Conservation (phyloP, 1,140 invertebrate genomes). For the Drosophila parvula region DNA sequence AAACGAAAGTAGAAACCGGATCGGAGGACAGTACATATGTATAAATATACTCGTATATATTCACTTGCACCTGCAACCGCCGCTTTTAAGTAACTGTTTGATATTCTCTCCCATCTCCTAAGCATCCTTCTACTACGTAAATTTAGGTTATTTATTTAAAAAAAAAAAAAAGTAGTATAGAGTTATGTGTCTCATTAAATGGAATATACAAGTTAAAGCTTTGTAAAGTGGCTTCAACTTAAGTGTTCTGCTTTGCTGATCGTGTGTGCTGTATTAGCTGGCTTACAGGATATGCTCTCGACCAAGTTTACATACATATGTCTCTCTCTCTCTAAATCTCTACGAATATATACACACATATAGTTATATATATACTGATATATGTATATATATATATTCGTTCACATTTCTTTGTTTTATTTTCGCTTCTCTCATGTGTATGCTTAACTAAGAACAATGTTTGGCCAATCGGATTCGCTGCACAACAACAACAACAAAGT, state of each 20-base stretch:
- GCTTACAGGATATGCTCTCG: constrained; percentile 44
- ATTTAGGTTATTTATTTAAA: constrained; percentile 27
- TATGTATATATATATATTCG: background rate
- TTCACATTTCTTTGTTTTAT: constrained; percentile 17
- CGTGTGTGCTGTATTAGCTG: constrained; percentile 46
- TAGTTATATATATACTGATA: too few relatives aligned
- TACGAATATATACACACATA: constrained; percentile 21
- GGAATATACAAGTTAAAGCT: constrained; percentile 72
- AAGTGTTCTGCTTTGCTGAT: constrained; percentile 22
- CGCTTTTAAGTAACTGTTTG: constrained; percentile 67
- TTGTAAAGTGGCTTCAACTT: constrained; percentile 58
- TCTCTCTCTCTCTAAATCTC: constrained; percentile 11
- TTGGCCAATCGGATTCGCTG: constrained; percentile 60
- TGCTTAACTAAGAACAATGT: constrained; percentile 51
- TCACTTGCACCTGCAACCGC: constrained; percentile 14
- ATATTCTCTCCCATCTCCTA: constrained; percentile 16
- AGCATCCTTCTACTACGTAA: background rate
- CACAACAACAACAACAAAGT: constrained; percentile 51
- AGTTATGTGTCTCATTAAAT: constrained; percentile 51
- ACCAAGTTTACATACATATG: constrained; percentile 11
- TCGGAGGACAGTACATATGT: constrained; percentile 12
- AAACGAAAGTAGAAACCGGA: constrained; percentile 11
- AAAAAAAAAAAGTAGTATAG: constrained; percentile 10
- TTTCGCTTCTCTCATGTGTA: background rate
- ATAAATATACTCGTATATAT: background rate